Evolutionary conservation across 2,797 vertebrate genomes (phyloP).

Genomic region (Cryptoprocta ferox): DNA sequence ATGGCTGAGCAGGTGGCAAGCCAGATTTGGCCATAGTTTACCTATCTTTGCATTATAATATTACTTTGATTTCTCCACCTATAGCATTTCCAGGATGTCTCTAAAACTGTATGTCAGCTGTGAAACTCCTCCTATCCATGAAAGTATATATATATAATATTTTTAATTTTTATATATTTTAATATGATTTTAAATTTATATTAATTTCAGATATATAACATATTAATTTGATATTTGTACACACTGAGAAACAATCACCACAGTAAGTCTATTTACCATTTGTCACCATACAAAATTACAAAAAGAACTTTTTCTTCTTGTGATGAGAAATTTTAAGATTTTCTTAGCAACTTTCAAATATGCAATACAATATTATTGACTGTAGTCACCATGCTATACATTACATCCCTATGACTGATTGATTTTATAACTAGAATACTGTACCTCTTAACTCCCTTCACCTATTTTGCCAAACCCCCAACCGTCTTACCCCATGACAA

Average conservation of each 20-base stretch:
- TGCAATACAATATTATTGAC: neutral
- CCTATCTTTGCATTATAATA: neutral
- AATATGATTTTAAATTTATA: neutral
- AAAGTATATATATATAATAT: neutral
- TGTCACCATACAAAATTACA: neutral
- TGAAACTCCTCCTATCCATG: neutral
- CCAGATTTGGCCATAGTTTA: conserved; percentile 20
- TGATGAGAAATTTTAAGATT: neutral
- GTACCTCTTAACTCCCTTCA: neutral
- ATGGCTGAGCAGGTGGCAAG: neutral
- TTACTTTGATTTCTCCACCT: neutral
- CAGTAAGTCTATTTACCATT: neutral
- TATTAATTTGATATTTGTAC: neutral
- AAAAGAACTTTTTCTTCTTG: neutral
- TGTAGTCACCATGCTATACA: neutral
- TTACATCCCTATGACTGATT: neutral
- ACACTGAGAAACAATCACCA: neutral
- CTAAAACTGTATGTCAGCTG: conserved; percentile 19
- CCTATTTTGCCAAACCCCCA: neutral
- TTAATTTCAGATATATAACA: neutral
- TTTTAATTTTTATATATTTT: neutral
- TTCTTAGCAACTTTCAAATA: neutral
- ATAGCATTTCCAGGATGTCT: neutral
- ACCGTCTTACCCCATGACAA: neutral
- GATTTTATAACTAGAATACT: neutral